Evolutionary conservation across 2,888 invertebrate genomes (phyloP).

Genomic region (Gandaritis pyraliata): DNA sequence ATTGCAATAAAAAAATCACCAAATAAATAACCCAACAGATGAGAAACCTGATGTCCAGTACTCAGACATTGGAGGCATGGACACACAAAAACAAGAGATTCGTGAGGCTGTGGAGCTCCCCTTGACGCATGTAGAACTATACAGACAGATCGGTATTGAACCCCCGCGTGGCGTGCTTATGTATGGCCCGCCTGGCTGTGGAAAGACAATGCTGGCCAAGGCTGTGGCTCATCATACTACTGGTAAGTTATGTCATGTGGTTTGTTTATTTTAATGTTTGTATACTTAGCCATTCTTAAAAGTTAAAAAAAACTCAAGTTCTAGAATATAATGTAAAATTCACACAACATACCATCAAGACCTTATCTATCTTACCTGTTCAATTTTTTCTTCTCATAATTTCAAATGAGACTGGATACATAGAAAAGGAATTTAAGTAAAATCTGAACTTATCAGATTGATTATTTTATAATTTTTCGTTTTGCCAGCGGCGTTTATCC

Average conservation of each 20-base stretch:
- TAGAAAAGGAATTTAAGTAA: too few species aligned
- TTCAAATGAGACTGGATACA: too few species aligned
- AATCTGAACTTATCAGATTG: too few species aligned
- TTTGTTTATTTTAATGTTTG: background rate
- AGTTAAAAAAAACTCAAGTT: too few species aligned
- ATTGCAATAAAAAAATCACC: too few species aligned
- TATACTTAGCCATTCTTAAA: too few species aligned
- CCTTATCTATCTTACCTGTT: too few species aligned
- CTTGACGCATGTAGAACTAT: slow-evolving; percentile 98
- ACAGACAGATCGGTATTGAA: slow-evolving; percentile 99
- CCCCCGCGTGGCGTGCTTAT: slow-evolving; percentile 99
- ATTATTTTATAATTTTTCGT: background rate
- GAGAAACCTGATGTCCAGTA: slow-evolving; percentile 99
- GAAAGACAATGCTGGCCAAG: slow-evolving; percentile 99
- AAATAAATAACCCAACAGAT: slow-evolving; percentile 87
- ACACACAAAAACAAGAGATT: slow-evolving; percentile 99
- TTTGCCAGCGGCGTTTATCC: slow-evolving; percentile 96
- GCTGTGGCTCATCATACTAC: slow-evolving; percentile 99
- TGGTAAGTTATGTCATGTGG: slow-evolving; percentile 75
- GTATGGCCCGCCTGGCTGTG: slow-evolving; percentile 99
- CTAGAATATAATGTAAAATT: too few species aligned
- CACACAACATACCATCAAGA: too few species aligned
- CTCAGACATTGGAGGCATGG: slow-evolving; percentile 99
- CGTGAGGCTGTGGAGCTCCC: slow-evolving; percentile 99
- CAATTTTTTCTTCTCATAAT: too few species aligned